Conservation (phyloP, 2,797 vertebrate species). For the Fundulus diaphanus region DNA sequence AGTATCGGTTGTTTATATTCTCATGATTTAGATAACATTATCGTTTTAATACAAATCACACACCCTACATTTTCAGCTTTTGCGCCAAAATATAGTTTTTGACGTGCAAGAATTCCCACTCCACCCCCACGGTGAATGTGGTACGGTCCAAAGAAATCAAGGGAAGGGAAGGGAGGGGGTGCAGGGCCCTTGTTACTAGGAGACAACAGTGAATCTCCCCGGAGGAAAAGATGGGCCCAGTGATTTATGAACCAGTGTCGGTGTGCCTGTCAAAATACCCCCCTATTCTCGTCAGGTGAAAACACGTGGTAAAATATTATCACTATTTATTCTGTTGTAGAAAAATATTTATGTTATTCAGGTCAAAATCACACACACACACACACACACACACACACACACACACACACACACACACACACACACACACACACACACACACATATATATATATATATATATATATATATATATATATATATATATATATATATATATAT, state of each 20-base stretch:
- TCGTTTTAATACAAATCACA: fast-evolving
- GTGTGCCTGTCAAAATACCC: constrained; percentile 57
- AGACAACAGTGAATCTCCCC: constrained; percentile 81
- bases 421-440: too few relatives aligned
- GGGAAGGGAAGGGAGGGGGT: constrained; percentile 50
- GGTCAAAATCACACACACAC: too few relatives aligned
- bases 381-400: too few relatives aligned
- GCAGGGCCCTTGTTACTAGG: constrained; percentile 80
- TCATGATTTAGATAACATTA: fast-evolving
- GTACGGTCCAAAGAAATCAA: constrained; percentile 73
- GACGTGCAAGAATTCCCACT: neutral
- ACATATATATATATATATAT: too few relatives aligned
- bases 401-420: too few relatives aligned
- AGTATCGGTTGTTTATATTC: fast-evolving
- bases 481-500: too few relatives aligned
- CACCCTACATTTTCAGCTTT: fast-evolving
- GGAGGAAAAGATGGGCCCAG: constrained; percentile 67
- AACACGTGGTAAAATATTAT: constrained; percentile 12
- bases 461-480: too few relatives aligned
- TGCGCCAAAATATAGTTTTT: neutral
- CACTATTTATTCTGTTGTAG: neutral
- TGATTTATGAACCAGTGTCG: constrained; percentile 73
- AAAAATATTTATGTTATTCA: too few relatives aligned
- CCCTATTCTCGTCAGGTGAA: constrained; percentile 14
- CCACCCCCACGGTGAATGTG: constrained; percentile 56